These are phyloP conservation scores for Drosophila punjabiensis DNA, from an alignment of 1,140 invertebrate species.

Conservation along the genomic window DNA sequence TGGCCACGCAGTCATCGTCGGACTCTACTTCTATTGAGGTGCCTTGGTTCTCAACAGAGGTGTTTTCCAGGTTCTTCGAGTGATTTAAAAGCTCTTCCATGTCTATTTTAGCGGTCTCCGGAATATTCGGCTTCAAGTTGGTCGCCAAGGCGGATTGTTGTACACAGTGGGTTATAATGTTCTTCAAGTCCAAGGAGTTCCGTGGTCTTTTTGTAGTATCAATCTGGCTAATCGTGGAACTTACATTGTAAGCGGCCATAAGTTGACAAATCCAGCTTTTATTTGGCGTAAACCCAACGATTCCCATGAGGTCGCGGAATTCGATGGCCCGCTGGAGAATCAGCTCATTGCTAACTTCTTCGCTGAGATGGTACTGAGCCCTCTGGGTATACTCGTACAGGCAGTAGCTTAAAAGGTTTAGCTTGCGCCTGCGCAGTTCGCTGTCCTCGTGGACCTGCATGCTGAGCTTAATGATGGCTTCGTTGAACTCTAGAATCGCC, in stretches of 20 bases:
- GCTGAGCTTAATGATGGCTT: constrained; percentile 48
- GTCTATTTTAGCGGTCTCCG: neutral
- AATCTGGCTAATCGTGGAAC: constrained; percentile 66
- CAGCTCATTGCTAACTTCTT: constrained; percentile 67
- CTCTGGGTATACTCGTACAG: constrained; percentile 76
- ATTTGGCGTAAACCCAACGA: constrained; percentile 70
- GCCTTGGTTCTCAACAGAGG: constrained; percentile 61
- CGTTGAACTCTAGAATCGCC: constrained; percentile 71
- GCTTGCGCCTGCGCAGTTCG: constrained; percentile 65
- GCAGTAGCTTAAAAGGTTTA: constrained; percentile 71
- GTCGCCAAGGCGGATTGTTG: constrained; percentile 37
- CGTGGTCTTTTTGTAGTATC: constrained; percentile 64
- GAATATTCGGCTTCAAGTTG: neutral
- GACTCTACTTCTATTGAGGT: constrained; percentile 19
- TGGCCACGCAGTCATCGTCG: constrained; percentile 58
- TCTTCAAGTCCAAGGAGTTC: constrained; percentile 61
- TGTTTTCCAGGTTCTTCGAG: constrained; percentile 42
- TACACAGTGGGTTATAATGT: constrained; percentile 77
- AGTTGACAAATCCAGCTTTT: constrained; percentile 77
- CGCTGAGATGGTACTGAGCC: constrained; percentile 61
- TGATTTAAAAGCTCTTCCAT: constrained; percentile 37
- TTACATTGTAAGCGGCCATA: constrained; percentile 72
- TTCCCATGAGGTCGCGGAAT: constrained; percentile 67
- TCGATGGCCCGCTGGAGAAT: constrained; percentile 70
- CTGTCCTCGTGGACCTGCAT: constrained; percentile 35